phyloP scores from a whole-genome alignment of 2,797 vertebrate species.

The Enteromius thamalakanensis region DNA sequence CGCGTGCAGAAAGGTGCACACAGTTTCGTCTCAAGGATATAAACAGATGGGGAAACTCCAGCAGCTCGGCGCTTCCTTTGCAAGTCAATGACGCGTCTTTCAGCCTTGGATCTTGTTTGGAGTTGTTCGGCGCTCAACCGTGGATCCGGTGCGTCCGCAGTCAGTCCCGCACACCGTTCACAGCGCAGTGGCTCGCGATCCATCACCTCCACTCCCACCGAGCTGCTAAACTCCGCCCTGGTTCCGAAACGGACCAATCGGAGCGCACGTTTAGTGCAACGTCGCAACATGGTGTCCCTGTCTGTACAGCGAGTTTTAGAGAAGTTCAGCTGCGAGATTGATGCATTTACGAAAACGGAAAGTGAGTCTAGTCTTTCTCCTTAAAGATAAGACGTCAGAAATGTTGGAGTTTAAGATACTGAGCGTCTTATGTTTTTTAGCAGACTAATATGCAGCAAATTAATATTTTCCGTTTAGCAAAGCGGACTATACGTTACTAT shows the following conservation, averaged over 20 bases:
- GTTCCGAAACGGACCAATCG: conserved; percentile 25
- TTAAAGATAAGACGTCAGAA: not conserved
- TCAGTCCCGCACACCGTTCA: conserved; percentile 37
- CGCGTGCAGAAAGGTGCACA: not conserved
- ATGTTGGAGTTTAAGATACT: not conserved
- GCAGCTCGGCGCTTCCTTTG: conserved; percentile 7
- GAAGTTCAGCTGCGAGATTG: conserved; percentile 16
- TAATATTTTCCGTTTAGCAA: not conserved
- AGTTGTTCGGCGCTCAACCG: conserved; percentile 32
- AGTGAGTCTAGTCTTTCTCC: not conserved
- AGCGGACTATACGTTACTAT: not conserved
- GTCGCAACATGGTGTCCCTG: conserved; percentile 42
- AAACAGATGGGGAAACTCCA: conserved; percentile 26
- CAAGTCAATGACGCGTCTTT: conserved; percentile 24
- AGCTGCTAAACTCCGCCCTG: conserved; percentile 25
- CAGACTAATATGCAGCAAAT: not conserved
- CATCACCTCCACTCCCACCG: conserved; percentile 47
- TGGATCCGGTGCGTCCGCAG: conserved; percentile 32
- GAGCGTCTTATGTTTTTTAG: not conserved
- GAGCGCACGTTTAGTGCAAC: not conserved
- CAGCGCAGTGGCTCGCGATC: conserved; percentile 32
- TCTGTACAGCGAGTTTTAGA: conserved; percentile 20
- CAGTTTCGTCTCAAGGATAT: conserved; percentile 5
- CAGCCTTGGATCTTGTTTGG: conserved; percentile 19
- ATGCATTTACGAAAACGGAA: not conserved